These are phyloP conservation scores for Cladorhizidae sp. DNA, from an alignment of 37 sponge, comb jelly and placozoan genomes.

Conservation along the genomic window DNA sequence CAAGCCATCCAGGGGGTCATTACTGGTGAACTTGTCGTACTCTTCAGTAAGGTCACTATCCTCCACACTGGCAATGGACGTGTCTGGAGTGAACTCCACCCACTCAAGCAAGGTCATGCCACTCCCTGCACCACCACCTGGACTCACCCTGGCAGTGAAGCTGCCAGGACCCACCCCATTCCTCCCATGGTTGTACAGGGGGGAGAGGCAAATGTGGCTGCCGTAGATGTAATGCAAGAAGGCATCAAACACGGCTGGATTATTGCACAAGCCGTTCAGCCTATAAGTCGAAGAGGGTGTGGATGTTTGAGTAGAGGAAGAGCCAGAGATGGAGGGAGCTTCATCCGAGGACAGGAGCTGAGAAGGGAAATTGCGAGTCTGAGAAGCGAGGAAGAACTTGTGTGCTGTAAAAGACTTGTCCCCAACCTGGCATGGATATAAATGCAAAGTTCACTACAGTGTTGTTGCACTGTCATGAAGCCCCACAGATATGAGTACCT, in stretches of 20 bases:
- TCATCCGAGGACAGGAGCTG: neutral
- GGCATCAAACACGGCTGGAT: slow-evolving; percentile 13
- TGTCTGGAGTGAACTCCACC: slow-evolving; percentile 24
- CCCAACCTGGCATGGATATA: slow-evolving; percentile 20
- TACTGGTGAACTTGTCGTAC: slow-evolving; percentile 37
- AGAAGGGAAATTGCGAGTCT: neutral
- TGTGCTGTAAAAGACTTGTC: slow-evolving; percentile 21
- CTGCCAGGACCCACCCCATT: neutral
- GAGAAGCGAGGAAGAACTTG: slow-evolving; percentile 37
- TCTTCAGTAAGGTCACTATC: slow-evolving; percentile 50
- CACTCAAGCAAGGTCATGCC: too few relatives aligned
- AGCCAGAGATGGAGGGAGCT: too few relatives aligned
- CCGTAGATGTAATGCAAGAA: slow-evolving; percentile 56
- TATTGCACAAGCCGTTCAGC: neutral
- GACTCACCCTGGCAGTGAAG: neutral
- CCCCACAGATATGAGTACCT: neutral
- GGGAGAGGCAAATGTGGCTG: slow-evolving; percentile 12
- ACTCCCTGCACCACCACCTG: neutral
- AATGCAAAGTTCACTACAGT: neutral
- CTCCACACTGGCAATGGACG: slow-evolving; percentile 36
- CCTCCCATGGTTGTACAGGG: neutral
- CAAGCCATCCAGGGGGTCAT: neutral
- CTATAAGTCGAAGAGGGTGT: neutral
- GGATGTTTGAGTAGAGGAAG: too few relatives aligned
- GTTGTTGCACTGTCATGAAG: neutral